Percentiles rank a stretch among this genome's conserved stretches.
phyloP scores from a whole-genome alignment of 2,797 vertebrate genomes.

The Diplodus puntazzo region DNA sequence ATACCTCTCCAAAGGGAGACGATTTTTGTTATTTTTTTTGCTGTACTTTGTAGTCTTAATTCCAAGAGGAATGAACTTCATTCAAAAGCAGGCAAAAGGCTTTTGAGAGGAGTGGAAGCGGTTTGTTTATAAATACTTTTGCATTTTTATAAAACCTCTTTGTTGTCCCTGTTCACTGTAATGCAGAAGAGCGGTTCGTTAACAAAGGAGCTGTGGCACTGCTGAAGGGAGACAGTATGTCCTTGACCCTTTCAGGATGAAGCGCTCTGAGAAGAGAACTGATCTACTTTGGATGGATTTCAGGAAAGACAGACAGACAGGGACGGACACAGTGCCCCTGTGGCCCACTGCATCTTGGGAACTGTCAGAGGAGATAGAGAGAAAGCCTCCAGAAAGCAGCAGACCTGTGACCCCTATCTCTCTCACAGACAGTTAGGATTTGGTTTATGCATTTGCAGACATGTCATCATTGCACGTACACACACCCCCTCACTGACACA shows the following conservation, averaged over 20 bases:
- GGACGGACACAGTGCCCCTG: constrained; percentile 55
- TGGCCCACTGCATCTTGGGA: constrained; percentile 75
- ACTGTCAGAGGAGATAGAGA: constrained; percentile 79
- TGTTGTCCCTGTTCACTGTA: constrained; percentile 49
- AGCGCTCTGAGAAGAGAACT: constrained; percentile 39
- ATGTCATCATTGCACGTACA: constrained; percentile 48
- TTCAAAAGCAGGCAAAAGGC: neutral
- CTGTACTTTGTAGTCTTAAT: constrained; percentile 15
- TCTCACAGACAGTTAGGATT: constrained; percentile 77
- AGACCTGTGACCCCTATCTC: constrained; percentile 72
- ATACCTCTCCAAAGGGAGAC: no score
- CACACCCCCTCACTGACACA: constrained; percentile 36
- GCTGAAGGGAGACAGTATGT: constrained; percentile 46
- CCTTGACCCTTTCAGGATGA: constrained; percentile 75
- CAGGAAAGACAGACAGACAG: constrained; percentile 64
- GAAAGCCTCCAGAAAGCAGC: constrained; percentile 67
- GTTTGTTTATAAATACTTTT: constrained; percentile 41
- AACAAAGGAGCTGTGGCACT: constrained; percentile 46
- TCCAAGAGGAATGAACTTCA: constrained; percentile 8
- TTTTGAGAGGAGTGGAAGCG: constrained; percentile 16
- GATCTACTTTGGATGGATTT: constrained; percentile 72
- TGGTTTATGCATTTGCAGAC: constrained; percentile 69
- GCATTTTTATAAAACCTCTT: constrained; percentile 22
- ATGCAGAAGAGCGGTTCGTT: constrained; percentile 26
- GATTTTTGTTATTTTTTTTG: neutral